These are phyloP conservation scores for Perizoma flavofasciatum DNA, from an alignment of 2,888 invertebrate species.

Conservation along the genomic window DNA sequence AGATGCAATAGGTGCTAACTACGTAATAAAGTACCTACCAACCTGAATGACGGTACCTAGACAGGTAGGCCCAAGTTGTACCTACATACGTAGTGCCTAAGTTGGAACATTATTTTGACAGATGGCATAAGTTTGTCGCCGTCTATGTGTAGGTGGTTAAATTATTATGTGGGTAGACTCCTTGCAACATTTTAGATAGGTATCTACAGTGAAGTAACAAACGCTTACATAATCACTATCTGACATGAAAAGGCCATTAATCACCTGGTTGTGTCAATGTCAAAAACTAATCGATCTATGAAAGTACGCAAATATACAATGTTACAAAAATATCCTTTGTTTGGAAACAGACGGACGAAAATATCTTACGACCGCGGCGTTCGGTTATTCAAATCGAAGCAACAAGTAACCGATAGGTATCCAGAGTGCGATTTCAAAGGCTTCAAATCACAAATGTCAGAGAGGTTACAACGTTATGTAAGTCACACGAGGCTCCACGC, in stretches of 20 bases:
- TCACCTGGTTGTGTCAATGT: constrained; percentile 38
- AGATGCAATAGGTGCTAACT: too few species aligned
- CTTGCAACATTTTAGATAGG: constrained; percentile 28
- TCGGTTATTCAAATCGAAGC: constrained; percentile 50
- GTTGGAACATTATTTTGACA: constrained; percentile 31
- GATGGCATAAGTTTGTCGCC: constrained; percentile 25
- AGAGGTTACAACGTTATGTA: constrained; percentile 74
- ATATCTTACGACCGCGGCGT: constrained; percentile 43
- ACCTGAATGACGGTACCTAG: background rate
- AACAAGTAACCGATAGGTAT: constrained; percentile 58
- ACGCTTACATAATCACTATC: constrained; percentile 13
- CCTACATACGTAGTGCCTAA: constrained; percentile 8
- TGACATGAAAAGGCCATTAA: constrained; percentile 29
- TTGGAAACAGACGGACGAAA: constrained; percentile 54
- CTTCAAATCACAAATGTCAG: constrained; percentile 70
- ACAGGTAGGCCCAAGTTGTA: constrained; percentile 4
- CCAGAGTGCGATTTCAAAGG: constrained; percentile 56
- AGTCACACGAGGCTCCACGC: constrained; percentile 51
- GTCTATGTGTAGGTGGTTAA: constrained; percentile 31
- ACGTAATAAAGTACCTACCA: constrained; percentile 2
- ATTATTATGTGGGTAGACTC: constrained; percentile 28
- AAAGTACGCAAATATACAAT: constrained; percentile 14
- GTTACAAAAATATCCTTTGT: constrained; percentile 48
- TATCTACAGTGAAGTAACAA: constrained; percentile 10
- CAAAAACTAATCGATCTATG: constrained; percentile 46